A percentile compares a stretch with the other conserved stretches of the same genome.
Conservation (phyloP, 2,113 vertebrate species). For the Caloenas nicobarica region DNA sequence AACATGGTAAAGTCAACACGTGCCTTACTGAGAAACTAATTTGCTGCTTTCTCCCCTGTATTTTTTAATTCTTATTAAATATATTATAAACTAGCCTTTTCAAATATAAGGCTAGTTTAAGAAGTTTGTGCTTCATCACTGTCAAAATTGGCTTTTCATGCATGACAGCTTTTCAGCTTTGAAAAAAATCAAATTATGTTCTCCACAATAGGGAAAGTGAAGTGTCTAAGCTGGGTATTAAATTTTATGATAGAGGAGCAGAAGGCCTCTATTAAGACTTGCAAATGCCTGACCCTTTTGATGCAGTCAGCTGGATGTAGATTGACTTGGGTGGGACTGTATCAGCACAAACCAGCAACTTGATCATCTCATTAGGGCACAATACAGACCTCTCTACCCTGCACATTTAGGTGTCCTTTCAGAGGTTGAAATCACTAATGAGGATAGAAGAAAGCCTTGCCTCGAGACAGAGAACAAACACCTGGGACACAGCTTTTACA, state of each 20-base stretch:
- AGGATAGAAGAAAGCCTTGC: background rate
- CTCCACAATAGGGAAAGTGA: background rate
- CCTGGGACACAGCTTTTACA: background rate
- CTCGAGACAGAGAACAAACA: background rate
- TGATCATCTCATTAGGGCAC: background rate
- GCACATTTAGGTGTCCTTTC: rapidly evolving
- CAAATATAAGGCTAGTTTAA: background rate
- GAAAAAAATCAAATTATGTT: background rate
- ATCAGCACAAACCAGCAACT: background rate
- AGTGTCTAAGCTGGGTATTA: background rate
- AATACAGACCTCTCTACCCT: background rate
- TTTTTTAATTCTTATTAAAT: background rate
- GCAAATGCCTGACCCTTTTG: background rate
- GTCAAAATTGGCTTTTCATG: background rate
- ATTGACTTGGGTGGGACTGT: background rate
- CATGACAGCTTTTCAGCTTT: background rate
- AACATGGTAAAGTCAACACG: background rate
- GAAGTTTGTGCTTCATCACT: background rate
- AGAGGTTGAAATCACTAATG: background rate
- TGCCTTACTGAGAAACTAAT: background rate
- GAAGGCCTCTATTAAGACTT: background rate
- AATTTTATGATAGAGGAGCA: background rate
- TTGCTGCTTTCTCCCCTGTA: background rate
- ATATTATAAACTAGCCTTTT: background rate
- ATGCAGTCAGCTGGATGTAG: background rate